Conservation (phyloP, 2,888 invertebrate species). For the Hymenopus coronatus region DNA sequence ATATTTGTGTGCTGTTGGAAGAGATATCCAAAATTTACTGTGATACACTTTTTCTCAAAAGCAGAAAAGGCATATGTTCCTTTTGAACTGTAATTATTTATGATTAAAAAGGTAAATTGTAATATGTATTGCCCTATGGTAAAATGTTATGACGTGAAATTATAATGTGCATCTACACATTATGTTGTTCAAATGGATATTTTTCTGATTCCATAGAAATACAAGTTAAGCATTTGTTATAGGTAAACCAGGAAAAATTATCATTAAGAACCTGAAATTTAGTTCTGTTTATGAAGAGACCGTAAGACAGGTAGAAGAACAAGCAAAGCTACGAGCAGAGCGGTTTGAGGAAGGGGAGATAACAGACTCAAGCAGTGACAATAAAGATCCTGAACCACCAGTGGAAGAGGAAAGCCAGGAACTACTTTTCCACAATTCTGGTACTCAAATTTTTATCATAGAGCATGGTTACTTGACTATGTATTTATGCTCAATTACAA, state of each 20-base stretch:
- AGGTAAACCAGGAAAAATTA: conserved; percentile 55
- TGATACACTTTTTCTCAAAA: no score
- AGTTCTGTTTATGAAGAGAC: conserved; percentile 65
- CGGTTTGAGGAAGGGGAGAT: conserved; percentile 64
- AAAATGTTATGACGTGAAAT: background rate
- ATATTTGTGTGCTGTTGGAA: no score
- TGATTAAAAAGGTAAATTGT: no score
- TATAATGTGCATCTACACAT: background rate
- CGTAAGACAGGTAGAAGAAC: conserved; percentile 61
- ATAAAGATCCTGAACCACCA: conserved; percentile 37
- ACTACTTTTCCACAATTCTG: background rate
- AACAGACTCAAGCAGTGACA: conserved; percentile 39
- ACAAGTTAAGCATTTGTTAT: conserved; percentile 34
- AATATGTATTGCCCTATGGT: background rate
- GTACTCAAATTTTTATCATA: background rate
- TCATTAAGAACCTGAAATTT: conserved; percentile 66
- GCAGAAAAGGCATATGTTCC: no score
- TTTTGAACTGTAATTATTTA: no score
- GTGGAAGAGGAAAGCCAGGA: conserved; percentile 27
- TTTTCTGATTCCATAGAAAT: conserved; percentile 1
- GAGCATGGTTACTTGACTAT: background rate
- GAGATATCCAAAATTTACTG: no score
- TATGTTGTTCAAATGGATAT: background rate
- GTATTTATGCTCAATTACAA: no score
- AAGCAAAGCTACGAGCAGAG: conserved; percentile 57